Percentiles rank a stretch among this genome's conserved stretches.
Conservation (phyloP, 2,113 vertebrate species). For the Podocnemis expansa region DNA sequence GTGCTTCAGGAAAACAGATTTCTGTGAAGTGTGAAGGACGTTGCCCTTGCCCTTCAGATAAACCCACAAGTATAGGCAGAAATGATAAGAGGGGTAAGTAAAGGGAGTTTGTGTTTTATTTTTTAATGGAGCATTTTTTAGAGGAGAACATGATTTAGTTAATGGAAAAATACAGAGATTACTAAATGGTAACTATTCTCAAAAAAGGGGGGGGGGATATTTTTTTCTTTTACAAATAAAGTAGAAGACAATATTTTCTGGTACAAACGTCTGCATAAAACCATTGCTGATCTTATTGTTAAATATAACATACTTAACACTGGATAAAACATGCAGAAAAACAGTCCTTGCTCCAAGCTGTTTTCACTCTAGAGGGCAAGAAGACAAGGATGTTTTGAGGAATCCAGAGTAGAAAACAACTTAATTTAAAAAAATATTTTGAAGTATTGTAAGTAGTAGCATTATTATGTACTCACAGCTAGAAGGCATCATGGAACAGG, state of each 20-base stretch:
- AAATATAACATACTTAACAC: neutral
- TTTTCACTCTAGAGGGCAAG: neutral
- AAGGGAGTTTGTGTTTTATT: neutral
- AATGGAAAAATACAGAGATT: neutral
- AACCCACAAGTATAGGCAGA: constrained; percentile 74
- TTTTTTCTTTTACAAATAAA: neutral
- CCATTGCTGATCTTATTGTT: neutral
- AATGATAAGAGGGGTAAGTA: constrained; percentile 87
- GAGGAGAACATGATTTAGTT: neutral
- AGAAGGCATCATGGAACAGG: neutral
- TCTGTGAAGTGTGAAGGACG: constrained; percentile 88
- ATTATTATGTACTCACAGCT: neutral
- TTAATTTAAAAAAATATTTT: neutral
- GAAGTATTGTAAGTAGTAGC: neutral
- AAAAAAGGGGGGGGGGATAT: neutral
- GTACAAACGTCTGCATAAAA: neutral
- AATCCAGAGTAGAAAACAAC: neutral
- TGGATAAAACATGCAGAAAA: neutral
- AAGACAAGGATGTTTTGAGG: neutral
- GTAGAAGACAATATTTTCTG: neutral
- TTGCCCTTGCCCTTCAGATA: constrained; percentile 88
- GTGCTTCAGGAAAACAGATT: constrained; percentile 92
- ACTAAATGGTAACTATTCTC: neutral
- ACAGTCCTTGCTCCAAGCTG: neutral
- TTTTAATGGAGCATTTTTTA: neutral